Evolutionary conservation across 1,140 invertebrate genomes (phyloP), one percentile per base, ranked within the genome.

Genomic region (Lepidostoma basale): DNA sequence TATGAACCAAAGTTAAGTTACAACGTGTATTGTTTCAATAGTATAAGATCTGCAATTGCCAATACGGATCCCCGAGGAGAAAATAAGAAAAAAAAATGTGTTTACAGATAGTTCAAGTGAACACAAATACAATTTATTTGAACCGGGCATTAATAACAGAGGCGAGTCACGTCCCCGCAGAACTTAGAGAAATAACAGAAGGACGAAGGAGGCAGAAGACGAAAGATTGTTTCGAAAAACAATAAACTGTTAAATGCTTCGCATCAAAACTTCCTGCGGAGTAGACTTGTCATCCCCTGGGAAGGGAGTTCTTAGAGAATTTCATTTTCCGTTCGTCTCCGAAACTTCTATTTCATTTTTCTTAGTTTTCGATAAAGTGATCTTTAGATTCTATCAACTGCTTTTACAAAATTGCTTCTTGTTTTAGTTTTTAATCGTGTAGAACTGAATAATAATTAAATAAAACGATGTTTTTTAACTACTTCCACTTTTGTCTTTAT

Each of bases 201-300:
- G 26, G 39, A n/a, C n/a, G 14, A 5, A n/a, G 28, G 42, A 45
- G 56, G 42, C 30, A 71, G 23, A 36, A 25, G 39, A 44, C 58
- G n/a, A 69, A 47, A 73, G 67, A 73, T 73, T 73, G 71, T 69
- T 67, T 69, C 67, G 30, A 52, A 56, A 73, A 73, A 73, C 71
- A 73, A 73, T 73, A 73, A 73, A 73, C 71, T 69, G 71, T 69
- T 67, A 69, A 73, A 67, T 44, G 70, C 25, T 25, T 44, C 58
- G 59, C 71, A 73, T 73, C 71, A 69, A 69, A 73, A 73, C 67
- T 73, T 72, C 58, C 28, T 40, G 36, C 9, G 39, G 14, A 56
- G 28, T 20, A 10, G 14, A 42, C 12, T 33, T 5, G 30, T 6
- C 12, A 33, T 40, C 36, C 39, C 56, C 3, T 14, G 20, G 39